Conservation (phyloP, 2,797 vertebrate genomes). For the Linurgus olivaceus region DNA sequence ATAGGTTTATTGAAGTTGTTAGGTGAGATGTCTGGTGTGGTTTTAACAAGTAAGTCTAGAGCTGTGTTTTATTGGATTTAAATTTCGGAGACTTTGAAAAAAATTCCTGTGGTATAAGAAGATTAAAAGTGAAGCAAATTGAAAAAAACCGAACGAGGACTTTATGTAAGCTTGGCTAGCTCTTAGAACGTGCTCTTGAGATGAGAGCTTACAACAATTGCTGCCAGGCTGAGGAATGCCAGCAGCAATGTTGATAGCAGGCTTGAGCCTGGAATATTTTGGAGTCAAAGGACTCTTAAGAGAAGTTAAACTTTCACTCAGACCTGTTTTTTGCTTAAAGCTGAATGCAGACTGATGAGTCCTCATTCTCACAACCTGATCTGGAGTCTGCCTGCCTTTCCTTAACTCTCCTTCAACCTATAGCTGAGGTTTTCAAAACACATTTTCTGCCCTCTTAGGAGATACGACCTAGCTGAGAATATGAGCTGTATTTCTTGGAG, state of each 20-base stretch:
- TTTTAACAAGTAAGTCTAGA: not conserved
- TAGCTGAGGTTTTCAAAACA: not conserved
- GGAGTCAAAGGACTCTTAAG: not conserved
- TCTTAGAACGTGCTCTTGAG: not conserved
- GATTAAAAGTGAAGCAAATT: conserved; percentile 50
- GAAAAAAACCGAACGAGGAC: not conserved
- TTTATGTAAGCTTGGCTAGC: conserved; percentile 10
- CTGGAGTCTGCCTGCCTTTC: not conserved
- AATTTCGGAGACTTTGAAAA: conserved; percentile 6
- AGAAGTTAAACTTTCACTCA: not conserved
- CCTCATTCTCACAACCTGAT: not conserved
- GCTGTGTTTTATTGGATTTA: conserved; percentile 23
- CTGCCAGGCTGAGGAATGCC: not conserved
- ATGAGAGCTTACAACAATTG: not conserved
- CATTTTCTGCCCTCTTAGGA: not conserved
- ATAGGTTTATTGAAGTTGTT: not conserved
- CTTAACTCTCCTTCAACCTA: not conserved
- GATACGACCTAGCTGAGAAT: not conserved
- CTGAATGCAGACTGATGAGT: not conserved
- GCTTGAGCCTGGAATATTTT: not conserved
- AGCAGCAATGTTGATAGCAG: not conserved
- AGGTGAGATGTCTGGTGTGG: not conserved
- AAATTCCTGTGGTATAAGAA: conserved; percentile 28
- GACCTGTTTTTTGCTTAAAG: not conserved
- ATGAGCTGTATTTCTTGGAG: not conserved